Evolutionary conservation across 2,888 invertebrate species (phyloP), one percentile per base, ranked within the genome.

Genomic region (Tortrix viridana): DNA sequence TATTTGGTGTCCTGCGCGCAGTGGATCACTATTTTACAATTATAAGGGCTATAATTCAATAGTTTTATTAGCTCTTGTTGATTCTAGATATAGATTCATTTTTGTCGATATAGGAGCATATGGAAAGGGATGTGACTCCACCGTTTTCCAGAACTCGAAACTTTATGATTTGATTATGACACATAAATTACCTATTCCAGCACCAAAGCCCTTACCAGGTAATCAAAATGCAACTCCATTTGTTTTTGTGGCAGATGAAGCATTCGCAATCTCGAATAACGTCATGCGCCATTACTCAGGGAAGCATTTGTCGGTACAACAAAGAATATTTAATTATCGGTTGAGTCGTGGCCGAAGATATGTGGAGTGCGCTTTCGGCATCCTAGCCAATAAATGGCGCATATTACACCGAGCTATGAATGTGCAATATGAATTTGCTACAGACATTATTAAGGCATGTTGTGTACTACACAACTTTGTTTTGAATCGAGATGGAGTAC

Each of bases 401-500:
- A 66, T 68, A 47, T 68, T 53, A 26, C 66, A 65, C 43, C 56
- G 60, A 14, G 62, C 68, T 19, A 23, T 68, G 18, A 66, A 66
- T 37, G 55, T 67, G 1, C 37, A 41, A 52, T 48, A 47, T 56
- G 22, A 59, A 26, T 67, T 67, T 53, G 55, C 59, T 19, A 44
- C 44, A 37, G 65, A 65, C 22, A 47, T 67, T 55, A 58, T 65
- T 37, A 67, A 65, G 23, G 54, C 63, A 46, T 63, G 63, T 54
- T 65, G 66, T 38, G 32, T 66, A 43, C 19, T 66, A 43, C 68
- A 66, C 46, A 68, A 70, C 66, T 70, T 69, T 68, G 71, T 68
- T 49, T 47, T 66, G 47, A 64, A 69, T 57, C 67, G 70, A 49
- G 69, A 70, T 66, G 70, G 43, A 70, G 60, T 65, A 68, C 69